phyloP scores from a whole-genome alignment of 2,113 vertebrate species.

The Salvelinus sp. region DNA sequence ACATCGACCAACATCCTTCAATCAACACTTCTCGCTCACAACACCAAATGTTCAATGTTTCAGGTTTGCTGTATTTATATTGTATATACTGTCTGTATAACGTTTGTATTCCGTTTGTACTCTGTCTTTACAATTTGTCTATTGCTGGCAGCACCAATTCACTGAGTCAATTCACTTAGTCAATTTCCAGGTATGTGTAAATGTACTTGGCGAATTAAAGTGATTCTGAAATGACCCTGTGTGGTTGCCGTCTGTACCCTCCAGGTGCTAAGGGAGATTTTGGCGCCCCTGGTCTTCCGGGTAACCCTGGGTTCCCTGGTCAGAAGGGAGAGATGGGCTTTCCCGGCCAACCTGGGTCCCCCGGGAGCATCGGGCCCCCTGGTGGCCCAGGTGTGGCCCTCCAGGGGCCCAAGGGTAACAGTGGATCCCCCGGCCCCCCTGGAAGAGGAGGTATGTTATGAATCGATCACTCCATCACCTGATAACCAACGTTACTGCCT shows the following conservation, averaged over 20 bases:
- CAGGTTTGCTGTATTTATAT: not conserved
- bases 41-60: not conserved
- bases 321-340: slow-evolving; percentile 86
- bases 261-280: slow-evolving; percentile 90
- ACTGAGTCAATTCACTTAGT: no score
- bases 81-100: not conserved
- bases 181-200: not conserved
- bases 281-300: slow-evolving; percentile 80
- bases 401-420: slow-evolving; percentile 85
- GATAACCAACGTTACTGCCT: slow-evolving; percentile 74
- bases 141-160: no score
- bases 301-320: slow-evolving; percentile 84
- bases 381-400: slow-evolving; percentile 79
- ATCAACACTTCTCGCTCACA: no score
- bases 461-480: not conserved
- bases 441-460: slow-evolving; percentile 88
- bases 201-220: not conserved
- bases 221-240: not conserved
- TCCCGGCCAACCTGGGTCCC: slow-evolving; percentile 78
- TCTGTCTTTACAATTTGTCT: not conserved
- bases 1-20: no score
- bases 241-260: slow-evolving; percentile 27
- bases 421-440: slow-evolving; percentile 84
- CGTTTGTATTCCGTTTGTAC: not conserved
- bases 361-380: slow-evolving; percentile 79